These are phyloP conservation scores for Eulithis testata DNA, from an alignment of 2,888 invertebrate species.

Conservation along the genomic window DNA sequence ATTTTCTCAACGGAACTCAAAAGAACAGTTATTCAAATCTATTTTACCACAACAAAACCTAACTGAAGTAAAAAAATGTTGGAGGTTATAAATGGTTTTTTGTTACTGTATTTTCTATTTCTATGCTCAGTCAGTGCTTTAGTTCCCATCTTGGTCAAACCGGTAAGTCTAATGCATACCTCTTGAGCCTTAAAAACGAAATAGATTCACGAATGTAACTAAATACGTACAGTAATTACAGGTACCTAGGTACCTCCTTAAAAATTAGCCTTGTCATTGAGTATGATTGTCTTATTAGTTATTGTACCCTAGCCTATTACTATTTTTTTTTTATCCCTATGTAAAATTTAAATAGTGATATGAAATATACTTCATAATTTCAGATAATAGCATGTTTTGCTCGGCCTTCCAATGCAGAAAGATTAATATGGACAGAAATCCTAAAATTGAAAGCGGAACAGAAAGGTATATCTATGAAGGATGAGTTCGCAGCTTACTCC, in stretches of 20 bases:
- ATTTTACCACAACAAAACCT: neutral
- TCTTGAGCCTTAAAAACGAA: neutral
- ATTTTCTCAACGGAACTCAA: no score
- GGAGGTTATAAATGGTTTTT: constrained; percentile 75
- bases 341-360: no score
- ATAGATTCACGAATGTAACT: no score
- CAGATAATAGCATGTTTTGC: constrained; percentile 81
- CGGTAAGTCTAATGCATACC: constrained; percentile 65
- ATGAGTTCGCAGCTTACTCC: constrained; percentile 85
- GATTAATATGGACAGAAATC: constrained; percentile 67
- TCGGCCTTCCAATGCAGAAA: constrained; percentile 74
- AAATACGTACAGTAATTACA: no score
- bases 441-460: constrained; percentile 75
- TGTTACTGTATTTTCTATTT: constrained; percentile 73
- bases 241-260: no score
- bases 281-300: no score
- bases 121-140: constrained; percentile 77
- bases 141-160: constrained; percentile 75
- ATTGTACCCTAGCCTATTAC: no score
- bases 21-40: neutral
- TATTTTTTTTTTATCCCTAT: no score
- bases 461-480: constrained; percentile 80
- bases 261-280: no score
- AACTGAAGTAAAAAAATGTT: constrained; percentile 56
- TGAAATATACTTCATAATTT: constrained; percentile 35